phyloP scores from a whole-genome alignment of 2,888 invertebrate genomes.

The Diogma glabrata region DNA sequence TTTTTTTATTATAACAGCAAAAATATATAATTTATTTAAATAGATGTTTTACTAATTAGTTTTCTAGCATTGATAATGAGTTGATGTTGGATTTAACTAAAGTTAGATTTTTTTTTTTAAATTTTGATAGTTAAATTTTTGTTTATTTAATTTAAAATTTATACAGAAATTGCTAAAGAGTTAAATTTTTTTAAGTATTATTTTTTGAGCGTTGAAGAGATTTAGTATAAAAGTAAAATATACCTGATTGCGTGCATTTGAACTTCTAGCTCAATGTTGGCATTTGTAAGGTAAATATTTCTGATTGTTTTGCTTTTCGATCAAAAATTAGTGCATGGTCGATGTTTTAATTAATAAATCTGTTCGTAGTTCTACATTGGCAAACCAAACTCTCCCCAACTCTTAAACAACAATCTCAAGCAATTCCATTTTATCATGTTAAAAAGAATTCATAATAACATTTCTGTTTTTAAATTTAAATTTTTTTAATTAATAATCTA shows the following conservation, averaged over 20 bases:
- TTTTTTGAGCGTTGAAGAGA: neutral
- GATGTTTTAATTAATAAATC: no score
- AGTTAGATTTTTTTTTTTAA: neutral
- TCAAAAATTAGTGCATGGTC: no score
- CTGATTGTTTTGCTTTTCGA: no score
- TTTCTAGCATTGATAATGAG: slow-evolving; percentile 1
- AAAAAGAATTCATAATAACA: no score
- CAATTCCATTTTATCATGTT: no score
- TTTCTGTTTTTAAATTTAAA: neutral
- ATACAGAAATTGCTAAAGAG: slow-evolving; percentile 1
- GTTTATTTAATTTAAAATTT: slow-evolving; percentile 1
- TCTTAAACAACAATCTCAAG: no score
- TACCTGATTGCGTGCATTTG: neutral
- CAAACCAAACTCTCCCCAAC: no score
- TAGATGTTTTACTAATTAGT: neutral
- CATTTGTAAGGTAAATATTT: no score
- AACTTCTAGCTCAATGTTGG: no score
- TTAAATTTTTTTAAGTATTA: neutral
- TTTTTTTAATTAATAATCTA: slow-evolving; percentile 11
- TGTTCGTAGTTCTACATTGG: no score
- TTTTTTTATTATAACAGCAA: slow-evolving; percentile 1
- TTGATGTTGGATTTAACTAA: slow-evolving; percentile 1
- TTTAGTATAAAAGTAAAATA: neutral
- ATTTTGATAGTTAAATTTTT: neutral
- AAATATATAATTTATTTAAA: slow-evolving; percentile 7